Base-by-base conservation (phyloP, 2,888 invertebrate genomes). In the Subacronicta megacephala region DNA sequence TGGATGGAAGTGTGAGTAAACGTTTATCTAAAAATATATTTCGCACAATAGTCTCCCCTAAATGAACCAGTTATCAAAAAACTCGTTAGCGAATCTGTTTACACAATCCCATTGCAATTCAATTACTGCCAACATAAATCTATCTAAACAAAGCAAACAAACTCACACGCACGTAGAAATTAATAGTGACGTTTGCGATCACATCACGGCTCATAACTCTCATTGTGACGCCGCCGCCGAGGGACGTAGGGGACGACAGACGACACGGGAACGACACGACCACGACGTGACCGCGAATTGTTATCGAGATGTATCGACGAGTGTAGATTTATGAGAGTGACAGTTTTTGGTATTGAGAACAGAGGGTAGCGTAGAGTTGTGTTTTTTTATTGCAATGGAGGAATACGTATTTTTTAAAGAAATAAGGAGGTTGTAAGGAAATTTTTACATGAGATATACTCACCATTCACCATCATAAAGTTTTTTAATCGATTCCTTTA, bases 261-360 rank as follows among this genome's bases (percentile, higher is more conserved):
- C 46, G 41, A 49, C 31, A 17, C 53, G 60, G 53, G 59, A 53
- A 42, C 51, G 52, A 52, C 47, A 49, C 55, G 60, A 65, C 68
- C 76, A 47, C 61, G 62, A 67, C 55, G 53, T 51, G 71, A 68
- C 76, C 75, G 56, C 61, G 60, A 53, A 61, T 62, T 72, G 57
- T 58, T 65, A 63, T 45, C 65, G 66, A 62, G 54, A 73, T 68
- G 75, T 73, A 75, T 75, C 71, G 75, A 68, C 59, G 67, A 67
- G 45, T 62, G 38, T 49, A 59, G 66, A 68, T 72, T 69, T 68
- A 76, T 71, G 58, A 58, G 56, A 46, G 33, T 51, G 43, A 56
- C 57, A 59, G 49, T 50, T 69, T 62, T 45, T 36, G 40, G 40
- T 35, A 26, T 31, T 38, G 4, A 9, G 29, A 40, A 45, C 13